Base-by-base conservation (phyloP, 2,113 vertebrate genomes). In the Myotis davidii region DNA sequence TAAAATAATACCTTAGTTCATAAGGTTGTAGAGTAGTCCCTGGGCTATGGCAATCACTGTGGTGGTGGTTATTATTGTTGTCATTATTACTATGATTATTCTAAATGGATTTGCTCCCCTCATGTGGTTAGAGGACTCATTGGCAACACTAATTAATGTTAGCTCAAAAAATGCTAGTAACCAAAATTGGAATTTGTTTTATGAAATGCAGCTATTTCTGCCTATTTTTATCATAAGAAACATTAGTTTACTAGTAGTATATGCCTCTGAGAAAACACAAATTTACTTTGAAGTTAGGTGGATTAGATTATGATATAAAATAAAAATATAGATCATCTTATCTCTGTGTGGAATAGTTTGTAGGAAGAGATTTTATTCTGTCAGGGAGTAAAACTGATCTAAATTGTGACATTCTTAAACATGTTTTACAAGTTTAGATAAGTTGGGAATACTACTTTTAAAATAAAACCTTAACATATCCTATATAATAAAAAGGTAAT, bases 221-320 rank as follows among this genome's bases (percentile, higher is more conserved):
- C 73, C 94, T 39, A 69, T 94, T 94, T 91, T 84, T 25, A 90
- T 78, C 32, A 16, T 52, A 73, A 88, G 59, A 91, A 74, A 48
- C 34, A 45, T 50, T 45, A 39, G 79, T 85, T 90, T 89, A 65
- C 72, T 85, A 85, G 50, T 72, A 25, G 25, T 37, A 25, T 67
- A 14, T 42, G 23, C 37, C 69, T 42, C 42, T 78, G 39, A 70
- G 83, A 29, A 96, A 82, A 56, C 34, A 56, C 10, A 88, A 13
- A 29, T 77, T 88, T 90, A 86, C 78, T 83, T 86, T 83, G 48
- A 91, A 90, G 74, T 85, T 61, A 29, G 84, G 52, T 76, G 32
- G 4, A 54, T 77, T 76, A 82, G 39, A 73, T 87, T 54, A 39
- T 39, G 67, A 17, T n/a, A 70, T 50, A 79, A 74, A 18, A 37